Conservation (phyloP, 2,797 vertebrate species). For the Onychomys torridus region DNA sequence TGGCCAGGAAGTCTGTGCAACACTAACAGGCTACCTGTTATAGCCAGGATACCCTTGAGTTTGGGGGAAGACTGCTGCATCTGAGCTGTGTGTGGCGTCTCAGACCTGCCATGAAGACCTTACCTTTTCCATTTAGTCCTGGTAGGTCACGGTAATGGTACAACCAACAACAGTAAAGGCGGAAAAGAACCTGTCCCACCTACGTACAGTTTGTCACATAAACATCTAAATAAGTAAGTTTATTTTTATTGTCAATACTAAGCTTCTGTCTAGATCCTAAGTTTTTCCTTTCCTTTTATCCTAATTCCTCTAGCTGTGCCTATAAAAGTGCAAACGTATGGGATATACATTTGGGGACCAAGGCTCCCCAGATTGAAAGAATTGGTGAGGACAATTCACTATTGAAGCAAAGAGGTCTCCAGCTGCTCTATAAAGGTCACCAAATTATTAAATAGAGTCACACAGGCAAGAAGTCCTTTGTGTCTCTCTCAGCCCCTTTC, state of each 20-base stretch:
- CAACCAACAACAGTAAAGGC: neutral
- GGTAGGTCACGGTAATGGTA: neutral
- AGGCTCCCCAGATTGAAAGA: neutral
- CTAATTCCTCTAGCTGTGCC: neutral
- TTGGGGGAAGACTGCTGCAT: neutral
- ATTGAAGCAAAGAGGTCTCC: neutral
- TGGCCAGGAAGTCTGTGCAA: neutral
- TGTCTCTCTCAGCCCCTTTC: accelerated
- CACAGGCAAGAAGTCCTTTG: neutral
- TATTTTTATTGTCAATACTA: neutral
- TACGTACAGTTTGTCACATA: neutral
- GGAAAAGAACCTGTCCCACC: neutral
- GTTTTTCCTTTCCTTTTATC: neutral
- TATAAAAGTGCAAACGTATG: neutral
- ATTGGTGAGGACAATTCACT: neutral
- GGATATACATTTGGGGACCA: neutral
- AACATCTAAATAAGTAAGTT: neutral
- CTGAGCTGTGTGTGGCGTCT: neutral
- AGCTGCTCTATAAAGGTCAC: neutral
- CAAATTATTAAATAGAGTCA: neutral
- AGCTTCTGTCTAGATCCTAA: neutral
- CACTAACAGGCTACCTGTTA: neutral
- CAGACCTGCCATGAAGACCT: neutral
- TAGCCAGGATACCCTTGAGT: neutral
- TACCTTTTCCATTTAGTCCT: neutral